Conservation (phyloP, 2,113 vertebrate species). For the Carassius auratus region DNA sequence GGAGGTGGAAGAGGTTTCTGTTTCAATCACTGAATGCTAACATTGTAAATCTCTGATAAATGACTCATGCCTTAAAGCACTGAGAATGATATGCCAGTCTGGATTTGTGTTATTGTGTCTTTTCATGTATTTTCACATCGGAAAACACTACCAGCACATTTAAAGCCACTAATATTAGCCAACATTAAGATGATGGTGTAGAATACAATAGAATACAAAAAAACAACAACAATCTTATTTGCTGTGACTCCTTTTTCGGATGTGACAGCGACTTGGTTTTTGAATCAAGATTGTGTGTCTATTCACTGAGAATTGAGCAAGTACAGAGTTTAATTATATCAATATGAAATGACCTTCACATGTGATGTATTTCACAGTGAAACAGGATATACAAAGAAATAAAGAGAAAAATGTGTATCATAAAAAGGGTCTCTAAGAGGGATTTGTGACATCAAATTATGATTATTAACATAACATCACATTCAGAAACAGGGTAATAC, state of each 20-base stretch:
- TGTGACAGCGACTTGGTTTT: not conserved
- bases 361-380: not conserved
- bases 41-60: constrained; percentile 6
- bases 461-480: not conserved
- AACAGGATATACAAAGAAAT: not conserved
- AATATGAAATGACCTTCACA: not conserved
- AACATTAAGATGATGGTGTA: no score
- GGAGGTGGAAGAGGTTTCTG: constrained; percentile 16
- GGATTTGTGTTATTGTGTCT: not conserved
- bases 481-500: not conserved
- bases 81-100: not conserved
- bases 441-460: not conserved
- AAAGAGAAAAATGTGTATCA: not conserved
- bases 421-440: not conserved
- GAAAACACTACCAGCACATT: no score
- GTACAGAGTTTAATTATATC: not conserved
- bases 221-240: not conserved
- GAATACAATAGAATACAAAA: no score
- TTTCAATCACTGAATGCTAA: not conserved
- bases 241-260: not conserved
- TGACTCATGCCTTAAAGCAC: not conserved
- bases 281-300: not conserved
- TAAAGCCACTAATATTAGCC: no score
- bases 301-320: not conserved
- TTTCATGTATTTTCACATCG: not conserved